Evolutionary conservation across 2,113 vertebrate genomes (phyloP), one percentile per base, ranked within the genome.

Genomic region (Alethe diademata): DNA sequence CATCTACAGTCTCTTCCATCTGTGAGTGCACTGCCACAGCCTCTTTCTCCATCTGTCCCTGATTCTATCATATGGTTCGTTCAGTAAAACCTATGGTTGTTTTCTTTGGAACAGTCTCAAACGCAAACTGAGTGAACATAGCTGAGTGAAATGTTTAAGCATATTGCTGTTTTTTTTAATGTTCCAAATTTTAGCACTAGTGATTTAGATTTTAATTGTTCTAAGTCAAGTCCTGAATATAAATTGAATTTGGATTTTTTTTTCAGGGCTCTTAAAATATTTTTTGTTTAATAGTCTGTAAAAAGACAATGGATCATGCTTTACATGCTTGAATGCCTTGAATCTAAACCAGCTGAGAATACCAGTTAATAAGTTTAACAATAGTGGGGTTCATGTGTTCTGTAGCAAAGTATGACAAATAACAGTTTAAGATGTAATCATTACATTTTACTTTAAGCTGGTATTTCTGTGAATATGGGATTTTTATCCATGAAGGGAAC

Each of bases 21-120:
- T 95, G 94, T 78, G 85, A 93, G 51, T 71, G 64, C 45, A 48
- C 28, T 35, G 76, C 71, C 78, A 56, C 66, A 78, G 76, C 35
- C 90, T 86, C 16, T 0, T 60, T 94, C 86, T 94, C 95, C 96
- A 96, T 97, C 94, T 97, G 95, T 78, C 56, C 51, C 47, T 78
- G 19, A 24, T 86, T 56, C 66, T 38, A 11, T 93, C 90, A 38
- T 76, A 92, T 45, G 62, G 58, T 28, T 47, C 36, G 9, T 54
- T 81, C 74, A 56, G 45, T 66, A 61, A 88, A 95, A 83, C 26
- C 42, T 51, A 11, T 33, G 66, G 50, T 54, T 81, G 36, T 81
- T 89, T 73, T 61, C 38, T 79, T 70, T 93, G 81, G 62, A 86
- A 72, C 28, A 82, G 22, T 43, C 58, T 92, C 87, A 91, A 70